phyloP scores from a whole-genome alignment of 2,113 vertebrate species.

The Rhinoptilus africanus region DNA sequence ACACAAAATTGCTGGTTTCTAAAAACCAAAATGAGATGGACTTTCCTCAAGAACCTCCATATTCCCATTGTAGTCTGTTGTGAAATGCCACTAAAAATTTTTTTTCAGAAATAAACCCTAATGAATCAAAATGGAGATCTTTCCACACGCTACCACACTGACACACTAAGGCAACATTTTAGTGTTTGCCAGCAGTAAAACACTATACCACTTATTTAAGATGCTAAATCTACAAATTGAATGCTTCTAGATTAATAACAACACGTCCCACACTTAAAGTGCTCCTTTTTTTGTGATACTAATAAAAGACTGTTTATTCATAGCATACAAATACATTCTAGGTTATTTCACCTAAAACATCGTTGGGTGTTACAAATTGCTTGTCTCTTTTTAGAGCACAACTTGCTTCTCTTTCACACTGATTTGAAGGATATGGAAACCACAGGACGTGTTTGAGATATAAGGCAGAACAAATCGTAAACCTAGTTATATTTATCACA shows the following conservation, averaged over 20 bases:
- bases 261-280: not conserved
- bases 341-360: not conserved
- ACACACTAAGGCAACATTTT: not conserved
- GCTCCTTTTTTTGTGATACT: not conserved
- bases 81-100: not conserved
- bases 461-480: not conserved
- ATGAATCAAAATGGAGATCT: not conserved
- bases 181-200: not conserved
- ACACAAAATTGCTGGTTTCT: not conserved
- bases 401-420: not conserved
- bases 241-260: not conserved
- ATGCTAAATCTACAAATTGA: not conserved
- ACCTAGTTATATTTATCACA: not conserved
- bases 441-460: not conserved
- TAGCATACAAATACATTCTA: not conserved
- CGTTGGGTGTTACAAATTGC: not conserved
- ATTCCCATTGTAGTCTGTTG: not conserved
- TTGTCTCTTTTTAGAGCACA: not conserved
- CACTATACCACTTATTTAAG: not conserved
- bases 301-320: not conserved
- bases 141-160: not conserved
- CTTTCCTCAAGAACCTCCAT: not conserved
- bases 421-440: slow-evolving; percentile 3
- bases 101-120: not conserved
- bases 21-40: accelerated